Base-by-base conservation (phyloP, 2,797 vertebrate genomes). In the Peromyscus melanophrys region DNA sequence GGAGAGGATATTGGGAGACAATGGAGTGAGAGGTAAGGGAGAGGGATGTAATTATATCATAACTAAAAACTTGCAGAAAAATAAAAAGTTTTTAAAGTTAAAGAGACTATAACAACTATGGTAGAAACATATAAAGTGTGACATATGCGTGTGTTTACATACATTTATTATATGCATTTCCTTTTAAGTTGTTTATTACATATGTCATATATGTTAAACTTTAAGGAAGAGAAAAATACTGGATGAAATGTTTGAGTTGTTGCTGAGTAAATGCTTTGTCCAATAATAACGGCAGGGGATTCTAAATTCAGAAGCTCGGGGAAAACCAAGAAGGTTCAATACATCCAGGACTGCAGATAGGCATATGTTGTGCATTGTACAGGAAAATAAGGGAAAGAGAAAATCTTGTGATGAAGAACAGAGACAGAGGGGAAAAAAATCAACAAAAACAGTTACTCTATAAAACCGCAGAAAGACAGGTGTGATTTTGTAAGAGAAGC, bases 1-100 rank as follows among this genome's bases (percentile, higher is more conserved):
- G 2, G 2, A 75, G 40, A 43, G n/a, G 23, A 1, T 27, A 0
- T 17, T 14, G 23, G 11, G 23, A 14, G 11, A 27, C 7, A 71
- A 37, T 75, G 11, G 12, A 13, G 10, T 43, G 73, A 27, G 12
- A 75, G 73, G 73, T 12, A 75, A 27, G 23, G 23, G 11, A 71
- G 71, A 73, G 10, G 10, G 11, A 75, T 43, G 5, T 27, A 43
- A 75, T 14, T 43, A 27, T 27, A 14, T 27, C 40, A 13, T 43
- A 43, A 75, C 27, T 75, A 75, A 75, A 75, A 25, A 43, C 5
- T 43, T 37, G 17, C 27, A 75, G 21, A 2, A 71, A 27, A n/a
- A 17, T 34, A 69, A 34, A 67, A 40, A 4, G 6, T 3, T 43
- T 27, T 75, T 43, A 75, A 75, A 10, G 29, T 80, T 52, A 40